Conservation (phyloP, 2,797 vertebrate species). For the Sternotherus odoratus region DNA sequence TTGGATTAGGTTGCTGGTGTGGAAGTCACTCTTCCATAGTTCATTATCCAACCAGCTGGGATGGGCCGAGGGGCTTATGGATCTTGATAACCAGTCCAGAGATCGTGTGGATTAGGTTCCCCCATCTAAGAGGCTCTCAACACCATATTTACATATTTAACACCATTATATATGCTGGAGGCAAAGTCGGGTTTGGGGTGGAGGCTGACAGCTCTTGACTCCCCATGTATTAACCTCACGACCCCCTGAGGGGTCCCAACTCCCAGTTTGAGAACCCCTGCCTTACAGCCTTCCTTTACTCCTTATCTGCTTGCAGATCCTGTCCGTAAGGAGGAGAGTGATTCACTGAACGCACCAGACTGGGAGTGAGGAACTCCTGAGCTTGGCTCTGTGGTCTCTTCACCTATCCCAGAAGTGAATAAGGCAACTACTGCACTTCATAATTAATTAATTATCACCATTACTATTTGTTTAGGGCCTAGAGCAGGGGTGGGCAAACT, state of each 20-base stretch:
- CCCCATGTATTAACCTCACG: too few species aligned
- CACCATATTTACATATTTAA: too few species aligned
- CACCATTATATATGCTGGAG: too few species aligned
- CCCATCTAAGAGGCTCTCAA: neutral
- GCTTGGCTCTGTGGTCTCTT: neutral
- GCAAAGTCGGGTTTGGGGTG: too few species aligned
- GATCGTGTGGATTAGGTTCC: neutral
- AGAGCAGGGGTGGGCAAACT: too few species aligned
- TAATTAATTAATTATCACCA: neutral
- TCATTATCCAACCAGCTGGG: neutral
- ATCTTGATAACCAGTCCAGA: neutral
- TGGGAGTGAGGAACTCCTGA: neutral
- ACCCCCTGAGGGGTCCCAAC: too few species aligned
- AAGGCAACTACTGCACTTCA: rapidly evolving
- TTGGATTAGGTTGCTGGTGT: neutral
- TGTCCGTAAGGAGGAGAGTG: neutral
- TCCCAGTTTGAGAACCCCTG: too few species aligned
- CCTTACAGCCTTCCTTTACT: neutral
- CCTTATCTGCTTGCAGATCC: neutral
- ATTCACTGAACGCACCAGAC: too few species aligned
- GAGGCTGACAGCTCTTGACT: too few species aligned
- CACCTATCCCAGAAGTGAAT: neutral
- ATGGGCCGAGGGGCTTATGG: neutral
- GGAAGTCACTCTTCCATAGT: neutral
- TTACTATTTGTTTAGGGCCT: neutral